Evolutionary conservation across 2,797 vertebrate genomes (phyloP).

Genomic region (Notolepis coatsorum): DNA sequence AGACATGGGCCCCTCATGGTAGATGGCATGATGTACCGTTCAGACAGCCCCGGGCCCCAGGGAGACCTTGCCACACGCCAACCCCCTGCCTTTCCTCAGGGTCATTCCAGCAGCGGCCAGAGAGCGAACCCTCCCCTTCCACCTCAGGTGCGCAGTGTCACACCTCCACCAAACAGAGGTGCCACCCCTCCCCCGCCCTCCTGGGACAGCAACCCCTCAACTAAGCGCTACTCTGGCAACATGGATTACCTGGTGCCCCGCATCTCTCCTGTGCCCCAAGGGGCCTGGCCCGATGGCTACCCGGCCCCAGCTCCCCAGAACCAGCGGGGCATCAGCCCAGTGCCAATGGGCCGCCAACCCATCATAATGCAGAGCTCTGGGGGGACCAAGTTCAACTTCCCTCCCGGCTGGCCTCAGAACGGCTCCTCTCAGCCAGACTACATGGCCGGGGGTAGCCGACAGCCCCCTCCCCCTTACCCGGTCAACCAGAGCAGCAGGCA

Average conservation of each 20-base stretch:
- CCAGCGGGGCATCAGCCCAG: constrained; percentile 90
- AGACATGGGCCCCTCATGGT: constrained; percentile 87
- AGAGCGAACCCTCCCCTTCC: constrained; percentile 91
- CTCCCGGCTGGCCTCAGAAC: constrained; percentile 89
- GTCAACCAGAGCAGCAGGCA: constrained; percentile 87
- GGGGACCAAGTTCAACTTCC: constrained; percentile 91
- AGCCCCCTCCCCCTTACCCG: constrained; percentile 93
- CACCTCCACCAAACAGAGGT: constrained; percentile 89
- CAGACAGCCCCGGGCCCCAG: constrained; percentile 90
- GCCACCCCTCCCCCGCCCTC: constrained; percentile 86
- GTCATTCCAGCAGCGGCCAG: constrained; percentile 85
- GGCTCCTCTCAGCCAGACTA: constrained; percentile 89
- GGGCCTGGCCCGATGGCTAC: constrained; percentile 90
- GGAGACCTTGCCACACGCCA: constrained; percentile 83
- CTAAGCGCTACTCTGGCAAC: constrained; percentile 94
- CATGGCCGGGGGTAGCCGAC: constrained; percentile 81
- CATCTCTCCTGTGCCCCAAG: constrained; percentile 93
- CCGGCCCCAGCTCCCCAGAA: constrained; percentile 84
- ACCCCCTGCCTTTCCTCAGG: constrained; percentile 86
- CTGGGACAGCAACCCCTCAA: constrained; percentile 91
- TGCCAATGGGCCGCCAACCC: constrained; percentile 90
- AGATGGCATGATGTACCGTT: constrained; percentile 88
- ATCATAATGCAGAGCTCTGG: constrained; percentile 95
- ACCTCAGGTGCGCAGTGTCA: constrained; percentile 93
- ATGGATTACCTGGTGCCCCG: constrained; percentile 92